Percentiles rank a stretch among this genome's conserved stretches.
Evolutionary conservation across 2,797 vertebrate species (phyloP).

Genomic region (Urosaurus nigricauda): DNA sequence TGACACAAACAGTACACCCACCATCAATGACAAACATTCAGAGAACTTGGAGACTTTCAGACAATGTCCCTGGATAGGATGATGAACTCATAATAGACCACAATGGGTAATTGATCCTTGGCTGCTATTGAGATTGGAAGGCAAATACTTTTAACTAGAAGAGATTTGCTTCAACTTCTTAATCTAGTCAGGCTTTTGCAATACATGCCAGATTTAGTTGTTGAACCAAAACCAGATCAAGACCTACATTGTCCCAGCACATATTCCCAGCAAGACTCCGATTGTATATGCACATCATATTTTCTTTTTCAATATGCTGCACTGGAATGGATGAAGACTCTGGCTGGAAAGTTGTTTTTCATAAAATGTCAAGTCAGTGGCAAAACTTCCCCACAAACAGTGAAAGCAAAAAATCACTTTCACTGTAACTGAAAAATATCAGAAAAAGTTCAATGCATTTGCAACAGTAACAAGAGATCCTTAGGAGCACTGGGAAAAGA

Average conservation of each 20-base stretch:
- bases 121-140: background rate
- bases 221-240: background rate
- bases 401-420: constrained; percentile 4
- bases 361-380: background rate
- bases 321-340: background rate
- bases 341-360: background rate
- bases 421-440: background rate
- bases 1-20: background rate
- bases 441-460: background rate
- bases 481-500: background rate
- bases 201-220: background rate
- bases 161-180: background rate
- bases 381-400: background rate
- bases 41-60: background rate
- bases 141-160: no score
- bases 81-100: background rate
- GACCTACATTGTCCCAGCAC: background rate
- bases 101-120: background rate
- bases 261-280: background rate
- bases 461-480: background rate
- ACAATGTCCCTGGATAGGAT: background rate
- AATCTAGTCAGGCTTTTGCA: background rate
- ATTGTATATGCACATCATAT: background rate
- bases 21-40: background rate
- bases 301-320: background rate